Evolutionary conservation across 2,888 invertebrate genomes (phyloP).

Genomic region (Tiliacea aurago): DNA sequence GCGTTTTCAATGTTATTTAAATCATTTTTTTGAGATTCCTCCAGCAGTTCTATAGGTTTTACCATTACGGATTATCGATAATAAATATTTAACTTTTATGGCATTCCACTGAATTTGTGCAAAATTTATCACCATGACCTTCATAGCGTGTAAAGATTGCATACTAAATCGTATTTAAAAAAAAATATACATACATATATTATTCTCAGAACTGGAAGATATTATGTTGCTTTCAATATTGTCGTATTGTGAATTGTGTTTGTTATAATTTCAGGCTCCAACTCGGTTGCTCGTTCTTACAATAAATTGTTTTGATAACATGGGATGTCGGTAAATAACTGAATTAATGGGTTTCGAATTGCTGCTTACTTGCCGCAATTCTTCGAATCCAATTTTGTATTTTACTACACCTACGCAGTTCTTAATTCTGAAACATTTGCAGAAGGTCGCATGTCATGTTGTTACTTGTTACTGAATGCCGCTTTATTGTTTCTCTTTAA

Average conservation of each 20-base stretch:
- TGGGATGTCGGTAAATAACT: constrained; percentile 73
- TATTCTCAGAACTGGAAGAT: constrained; percentile 23
- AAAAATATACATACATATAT: too few species aligned
- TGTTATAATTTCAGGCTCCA: constrained; percentile 54
- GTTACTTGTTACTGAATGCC: constrained; percentile 30
- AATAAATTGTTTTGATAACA: constrained; percentile 66
- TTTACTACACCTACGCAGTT: constrained; percentile 84
- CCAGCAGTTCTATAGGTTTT: constrained; percentile 69
- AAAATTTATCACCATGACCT: constrained; percentile 65
- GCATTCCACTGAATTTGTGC: constrained; percentile 71
- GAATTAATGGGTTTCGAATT: constrained; percentile 80
- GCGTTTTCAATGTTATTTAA: constrained; percentile 84
- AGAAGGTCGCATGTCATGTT: constrained; percentile 77
- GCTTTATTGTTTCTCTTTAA: constrained; percentile 40
- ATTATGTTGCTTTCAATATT: constrained; percentile 25
- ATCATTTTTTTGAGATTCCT: constrained; percentile 82
- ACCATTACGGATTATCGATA: constrained; percentile 78
- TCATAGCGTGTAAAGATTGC: constrained; percentile 42
- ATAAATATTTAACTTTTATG: constrained; percentile 80
- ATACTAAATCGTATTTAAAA: constrained; percentile 26
- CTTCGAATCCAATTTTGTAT: constrained; percentile 86
- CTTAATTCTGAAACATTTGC: constrained; percentile 77
- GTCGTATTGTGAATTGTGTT: constrained; percentile 36
- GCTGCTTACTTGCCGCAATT: constrained; percentile 80
- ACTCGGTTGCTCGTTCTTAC: constrained; percentile 39